A percentile compares a stretch with the other conserved stretches of the same genome.
These are phyloP conservation scores for Chloropsis cyanopogon DNA, from an alignment of 2,113 vertebrate genomes.

Conservation along the genomic window DNA sequence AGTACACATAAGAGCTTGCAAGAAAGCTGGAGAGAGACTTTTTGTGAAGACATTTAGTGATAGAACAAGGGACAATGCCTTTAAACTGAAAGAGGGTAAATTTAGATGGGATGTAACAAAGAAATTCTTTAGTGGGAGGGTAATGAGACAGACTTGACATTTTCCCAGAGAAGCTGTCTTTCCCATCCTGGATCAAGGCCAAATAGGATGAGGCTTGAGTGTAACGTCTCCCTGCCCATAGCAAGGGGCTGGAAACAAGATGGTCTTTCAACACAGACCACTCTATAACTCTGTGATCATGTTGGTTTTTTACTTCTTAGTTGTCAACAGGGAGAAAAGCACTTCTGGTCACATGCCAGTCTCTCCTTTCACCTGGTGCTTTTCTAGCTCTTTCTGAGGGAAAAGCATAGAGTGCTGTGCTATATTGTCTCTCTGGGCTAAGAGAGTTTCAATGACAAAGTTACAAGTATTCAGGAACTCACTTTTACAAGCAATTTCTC, in stretches of 20 bases:
- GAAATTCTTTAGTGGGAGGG: background rate
- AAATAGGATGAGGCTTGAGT: background rate
- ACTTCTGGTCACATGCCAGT: background rate
- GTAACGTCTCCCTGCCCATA: background rate
- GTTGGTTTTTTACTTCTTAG: background rate
- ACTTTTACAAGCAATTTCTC: background rate
- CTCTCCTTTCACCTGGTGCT: background rate
- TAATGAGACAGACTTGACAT: background rate
- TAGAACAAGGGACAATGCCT: background rate
- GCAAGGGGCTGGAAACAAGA: background rate
- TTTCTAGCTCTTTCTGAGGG: background rate
- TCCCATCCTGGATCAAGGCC: background rate
- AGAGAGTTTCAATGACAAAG: background rate
- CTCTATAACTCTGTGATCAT: background rate
- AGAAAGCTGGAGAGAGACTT: background rate
- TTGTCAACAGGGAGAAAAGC: background rate
- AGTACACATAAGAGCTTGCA: too few species aligned
- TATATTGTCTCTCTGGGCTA: background rate
- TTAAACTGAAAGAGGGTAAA: background rate
- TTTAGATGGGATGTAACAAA: background rate
- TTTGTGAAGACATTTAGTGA: background rate
- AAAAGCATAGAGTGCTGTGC: background rate
- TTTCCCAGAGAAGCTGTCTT: background rate
- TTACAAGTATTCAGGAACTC: background rate
- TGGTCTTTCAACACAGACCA: background rate